phyloP scores from a whole-genome alignment of 1,140 invertebrate genomes.

The Brachionus paranguensis region DNA sequence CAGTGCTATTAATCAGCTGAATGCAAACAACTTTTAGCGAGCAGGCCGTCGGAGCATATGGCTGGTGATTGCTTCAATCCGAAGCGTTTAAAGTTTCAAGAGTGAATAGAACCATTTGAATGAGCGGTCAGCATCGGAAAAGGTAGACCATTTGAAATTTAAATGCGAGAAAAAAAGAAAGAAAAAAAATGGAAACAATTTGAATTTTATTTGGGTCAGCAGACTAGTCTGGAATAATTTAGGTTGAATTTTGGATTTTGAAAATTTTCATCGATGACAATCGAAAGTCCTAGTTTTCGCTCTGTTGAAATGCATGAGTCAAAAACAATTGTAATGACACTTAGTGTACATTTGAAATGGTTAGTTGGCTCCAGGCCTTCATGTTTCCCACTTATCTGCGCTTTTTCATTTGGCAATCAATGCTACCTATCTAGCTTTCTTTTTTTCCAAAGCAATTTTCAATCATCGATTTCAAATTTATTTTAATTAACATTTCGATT shows the following conservation, averaged over 20 bases:
- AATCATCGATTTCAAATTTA: conserved; percentile 17
- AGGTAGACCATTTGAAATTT: neutral
- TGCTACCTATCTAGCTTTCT: neutral
- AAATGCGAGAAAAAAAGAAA: neutral
- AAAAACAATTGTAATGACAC: neutral
- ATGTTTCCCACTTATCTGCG: neutral
- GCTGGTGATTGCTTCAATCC: neutral
- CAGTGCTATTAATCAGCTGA: neutral
- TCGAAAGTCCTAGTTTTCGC: conserved; percentile 23
- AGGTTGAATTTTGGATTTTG: neutral
- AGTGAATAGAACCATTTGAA: conserved; percentile 18
- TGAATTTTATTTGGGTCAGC: conserved; percentile 18
- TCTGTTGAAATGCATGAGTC: neutral
- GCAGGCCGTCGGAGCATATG: neutral
- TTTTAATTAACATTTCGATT: conserved; percentile 11
- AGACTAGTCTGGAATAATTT: conserved; percentile 34
- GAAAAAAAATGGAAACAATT: conserved; percentile 23
- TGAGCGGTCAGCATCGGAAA: neutral
- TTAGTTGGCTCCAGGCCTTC: neutral
- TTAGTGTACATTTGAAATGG: neutral
- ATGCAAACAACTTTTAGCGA: neutral
- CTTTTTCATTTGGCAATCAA: neutral
- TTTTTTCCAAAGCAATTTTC: neutral
- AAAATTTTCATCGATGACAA: conserved; percentile 25
- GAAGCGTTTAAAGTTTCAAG: neutral